phyloP scores from a whole-genome alignment of 2,888 invertebrate species.

The Lutraria lutraria region DNA sequence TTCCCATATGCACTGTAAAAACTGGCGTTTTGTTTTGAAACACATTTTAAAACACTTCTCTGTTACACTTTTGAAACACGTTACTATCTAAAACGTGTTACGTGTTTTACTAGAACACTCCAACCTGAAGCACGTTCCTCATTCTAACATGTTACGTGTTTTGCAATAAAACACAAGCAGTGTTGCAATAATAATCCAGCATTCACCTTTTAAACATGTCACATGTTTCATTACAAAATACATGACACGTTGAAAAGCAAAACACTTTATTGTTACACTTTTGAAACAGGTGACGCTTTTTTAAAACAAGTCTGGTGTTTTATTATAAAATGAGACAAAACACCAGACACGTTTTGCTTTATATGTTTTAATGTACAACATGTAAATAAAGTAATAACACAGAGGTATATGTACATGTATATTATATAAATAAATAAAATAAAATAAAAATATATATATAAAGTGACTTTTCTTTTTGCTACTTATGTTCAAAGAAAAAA shows the following conservation, averaged over 20 bases:
- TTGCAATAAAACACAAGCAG: neutral
- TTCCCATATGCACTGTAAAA: neutral
- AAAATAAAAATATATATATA: no score
- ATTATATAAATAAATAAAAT: no score
- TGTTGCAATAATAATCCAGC: neutral
- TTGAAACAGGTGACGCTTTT: neutral
- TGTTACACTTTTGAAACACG: neutral
- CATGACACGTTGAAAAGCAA: neutral
- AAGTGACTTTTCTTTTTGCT: no score
- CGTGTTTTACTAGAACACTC: no score
- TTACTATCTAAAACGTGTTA: neutral
- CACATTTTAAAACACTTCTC: neutral
- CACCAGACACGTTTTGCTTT: no score
- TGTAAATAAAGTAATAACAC: no score
- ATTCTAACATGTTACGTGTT: conserved; percentile 2
- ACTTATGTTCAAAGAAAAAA: no score
- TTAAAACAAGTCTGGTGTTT: no score
- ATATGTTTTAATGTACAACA: no score
- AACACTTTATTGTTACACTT: neutral
- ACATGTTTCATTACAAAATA: neutral
- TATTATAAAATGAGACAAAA: no score
- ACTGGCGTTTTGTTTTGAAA: neutral
- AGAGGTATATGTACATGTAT: no score
- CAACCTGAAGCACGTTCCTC: no score
- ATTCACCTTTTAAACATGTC: neutral